Conservation (phyloP, 2,113 vertebrate species). For the Aldabrachelys gigantea region DNA sequence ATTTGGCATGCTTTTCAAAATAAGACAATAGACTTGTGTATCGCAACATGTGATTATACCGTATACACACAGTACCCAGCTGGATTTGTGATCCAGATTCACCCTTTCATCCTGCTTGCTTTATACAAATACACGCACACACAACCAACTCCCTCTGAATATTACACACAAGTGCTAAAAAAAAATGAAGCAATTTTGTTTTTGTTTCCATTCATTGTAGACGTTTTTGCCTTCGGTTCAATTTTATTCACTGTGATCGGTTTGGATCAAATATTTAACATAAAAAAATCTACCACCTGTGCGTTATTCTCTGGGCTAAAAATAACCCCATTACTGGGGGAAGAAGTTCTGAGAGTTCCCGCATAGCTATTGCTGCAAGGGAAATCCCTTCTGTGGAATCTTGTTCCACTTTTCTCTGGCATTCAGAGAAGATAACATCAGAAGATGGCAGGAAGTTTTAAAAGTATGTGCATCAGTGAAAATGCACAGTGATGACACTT, state of each 20-base stretch:
- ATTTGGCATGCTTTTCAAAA: not conserved
- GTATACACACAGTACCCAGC: not conserved
- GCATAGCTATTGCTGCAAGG: conserved; percentile 1
- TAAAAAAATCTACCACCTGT: not conserved
- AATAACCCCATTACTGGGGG: not conserved
- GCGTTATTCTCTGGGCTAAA: not conserved
- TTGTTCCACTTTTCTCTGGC: conserved; percentile 46
- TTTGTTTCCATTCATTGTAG: not conserved
- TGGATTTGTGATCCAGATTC: not conserved
- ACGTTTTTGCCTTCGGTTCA: not conserved
- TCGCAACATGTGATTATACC: not conserved
- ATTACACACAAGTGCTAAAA: not conserved
- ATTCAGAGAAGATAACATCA: conserved; percentile 56
- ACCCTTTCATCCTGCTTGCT: not conserved
- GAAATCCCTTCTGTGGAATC: conserved; percentile 51
- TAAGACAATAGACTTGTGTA: conserved; percentile 23
- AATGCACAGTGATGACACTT: conserved; percentile 63
- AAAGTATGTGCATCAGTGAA: conserved; percentile 35
- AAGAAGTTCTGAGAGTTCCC: not conserved
- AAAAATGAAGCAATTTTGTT: not conserved
- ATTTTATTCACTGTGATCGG: not conserved
- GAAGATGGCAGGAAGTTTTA: conserved; percentile 25
- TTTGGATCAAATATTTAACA: not conserved
- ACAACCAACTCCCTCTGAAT: not conserved
- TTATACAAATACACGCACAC: not conserved